These are phyloP conservation scores for Acropternis orthonyx DNA, from an alignment of 2,797 vertebrate species.

Conservation along the genomic window DNA sequence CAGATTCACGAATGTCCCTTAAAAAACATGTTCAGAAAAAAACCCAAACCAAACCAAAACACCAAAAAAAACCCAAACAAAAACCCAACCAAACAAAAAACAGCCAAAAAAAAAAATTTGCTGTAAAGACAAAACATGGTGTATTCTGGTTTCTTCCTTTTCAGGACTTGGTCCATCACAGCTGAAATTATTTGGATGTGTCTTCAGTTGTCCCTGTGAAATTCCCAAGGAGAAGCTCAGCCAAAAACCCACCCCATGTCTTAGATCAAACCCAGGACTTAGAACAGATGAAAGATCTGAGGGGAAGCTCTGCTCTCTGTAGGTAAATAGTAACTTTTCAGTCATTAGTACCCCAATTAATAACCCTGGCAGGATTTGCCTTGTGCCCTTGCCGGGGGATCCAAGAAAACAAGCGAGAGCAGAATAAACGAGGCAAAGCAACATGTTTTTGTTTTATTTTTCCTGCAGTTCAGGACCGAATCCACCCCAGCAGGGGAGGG, in stretches of 20 bases:
- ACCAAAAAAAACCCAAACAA: too few species aligned
- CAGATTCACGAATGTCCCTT: not conserved
- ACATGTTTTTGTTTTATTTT: rapidly evolving
- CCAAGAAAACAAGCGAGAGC: not conserved
- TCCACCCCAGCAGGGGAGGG: not conserved
- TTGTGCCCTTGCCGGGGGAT: not conserved
- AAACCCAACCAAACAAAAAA: too few species aligned
- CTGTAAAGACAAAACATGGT: not conserved
- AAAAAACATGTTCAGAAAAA: not conserved
- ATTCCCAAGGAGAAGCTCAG: not conserved
- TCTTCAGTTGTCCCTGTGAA: not conserved
- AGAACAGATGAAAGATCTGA: not conserved
- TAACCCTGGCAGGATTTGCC: not conserved
- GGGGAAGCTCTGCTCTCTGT: not conserved
- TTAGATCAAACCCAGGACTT: not conserved
- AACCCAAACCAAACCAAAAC: too few species aligned
- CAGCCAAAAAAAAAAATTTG: not conserved
- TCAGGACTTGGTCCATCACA: not conserved
- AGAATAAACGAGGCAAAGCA: not conserved
- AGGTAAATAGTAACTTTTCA: not conserved
- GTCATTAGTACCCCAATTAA: not conserved
- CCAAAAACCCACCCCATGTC: not conserved
- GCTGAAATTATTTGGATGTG: not conserved
- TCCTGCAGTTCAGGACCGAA: not conserved
- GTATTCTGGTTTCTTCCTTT: not conserved